Conservation (phyloP, 1,140 invertebrate genomes). For the Calosoma granatense region DNA sequence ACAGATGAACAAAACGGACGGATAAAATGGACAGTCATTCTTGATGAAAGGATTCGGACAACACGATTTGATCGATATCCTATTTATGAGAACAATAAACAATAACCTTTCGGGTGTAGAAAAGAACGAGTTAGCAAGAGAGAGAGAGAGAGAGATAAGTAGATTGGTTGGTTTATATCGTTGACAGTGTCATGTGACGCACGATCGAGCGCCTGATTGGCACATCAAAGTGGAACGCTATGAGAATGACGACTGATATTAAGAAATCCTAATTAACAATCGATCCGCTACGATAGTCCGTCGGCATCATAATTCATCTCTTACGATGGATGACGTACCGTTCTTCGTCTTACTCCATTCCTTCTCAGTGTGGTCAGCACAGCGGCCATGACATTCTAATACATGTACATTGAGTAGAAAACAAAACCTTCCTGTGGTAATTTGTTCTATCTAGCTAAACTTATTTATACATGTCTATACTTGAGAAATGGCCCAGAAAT, state of each 20-base stretch:
- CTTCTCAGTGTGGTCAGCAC: not conserved
- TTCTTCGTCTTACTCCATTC: not conserved
- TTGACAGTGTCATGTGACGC: constrained; percentile 21
- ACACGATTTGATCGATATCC: constrained; percentile 3
- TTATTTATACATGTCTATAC: too few species aligned
- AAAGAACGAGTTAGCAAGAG: not conserved
- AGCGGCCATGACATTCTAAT: too few species aligned
- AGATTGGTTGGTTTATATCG: not conserved
- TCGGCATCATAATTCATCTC: not conserved
- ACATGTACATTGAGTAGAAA: too few species aligned
- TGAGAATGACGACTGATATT: constrained; percentile 19
- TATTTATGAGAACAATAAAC: constrained; percentile 20
- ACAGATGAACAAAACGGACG: too few species aligned
- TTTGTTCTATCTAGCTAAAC: too few species aligned
- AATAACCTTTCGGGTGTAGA: constrained; percentile 10
- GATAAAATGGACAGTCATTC: not conserved
- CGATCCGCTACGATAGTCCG: not conserved
- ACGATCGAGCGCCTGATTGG: constrained; percentile 22
- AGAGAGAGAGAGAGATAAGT: too few species aligned
- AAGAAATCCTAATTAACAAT: constrained; percentile 21
- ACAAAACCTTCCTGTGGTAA: too few species aligned
- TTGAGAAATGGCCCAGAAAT: too few species aligned
- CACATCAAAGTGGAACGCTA: constrained; percentile 21
- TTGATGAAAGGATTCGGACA: constrained; percentile 13
- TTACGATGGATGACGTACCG: not conserved